Conservation (phyloP, 2,113 vertebrate genomes). For the Pelmatolapia mariae region DNA sequence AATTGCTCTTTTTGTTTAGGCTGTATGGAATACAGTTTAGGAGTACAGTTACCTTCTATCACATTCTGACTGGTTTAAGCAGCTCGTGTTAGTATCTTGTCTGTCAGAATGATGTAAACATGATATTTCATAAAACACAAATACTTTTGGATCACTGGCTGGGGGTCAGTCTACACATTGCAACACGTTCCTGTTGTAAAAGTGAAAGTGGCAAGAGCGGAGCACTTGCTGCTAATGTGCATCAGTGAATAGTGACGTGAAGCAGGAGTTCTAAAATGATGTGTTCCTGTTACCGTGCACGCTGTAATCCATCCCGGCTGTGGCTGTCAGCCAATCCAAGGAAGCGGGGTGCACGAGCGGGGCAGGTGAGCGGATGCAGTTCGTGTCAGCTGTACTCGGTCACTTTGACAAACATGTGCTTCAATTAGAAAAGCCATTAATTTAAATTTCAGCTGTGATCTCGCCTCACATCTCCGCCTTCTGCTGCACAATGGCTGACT, state of each 20-base stretch:
- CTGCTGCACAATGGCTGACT: slow-evolving; percentile 39
- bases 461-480: not conserved
- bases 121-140: not conserved
- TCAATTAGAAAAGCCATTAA: slow-evolving; percentile 63
- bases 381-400: slow-evolving; percentile 13
- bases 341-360: not conserved
- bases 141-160: not conserved
- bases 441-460: slow-evolving; percentile 46
- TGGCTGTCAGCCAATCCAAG: slow-evolving; percentile 6
- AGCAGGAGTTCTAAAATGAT: not conserved
- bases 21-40: not conserved
- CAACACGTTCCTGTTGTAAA: not conserved
- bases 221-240: not conserved
- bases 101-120: not conserved
- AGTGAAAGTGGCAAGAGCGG: not conserved
- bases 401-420: slow-evolving; percentile 58
- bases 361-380: slow-evolving; percentile 39
- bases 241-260: not conserved
- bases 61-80: not conserved
- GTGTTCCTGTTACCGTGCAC: not conserved
- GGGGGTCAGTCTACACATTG: not conserved
- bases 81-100: not conserved
- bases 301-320: not conserved
- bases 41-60: not conserved
- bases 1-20: not conserved